Conservation (phyloP, 2,888 invertebrate genomes). For the Saturnia japonica region DNA sequence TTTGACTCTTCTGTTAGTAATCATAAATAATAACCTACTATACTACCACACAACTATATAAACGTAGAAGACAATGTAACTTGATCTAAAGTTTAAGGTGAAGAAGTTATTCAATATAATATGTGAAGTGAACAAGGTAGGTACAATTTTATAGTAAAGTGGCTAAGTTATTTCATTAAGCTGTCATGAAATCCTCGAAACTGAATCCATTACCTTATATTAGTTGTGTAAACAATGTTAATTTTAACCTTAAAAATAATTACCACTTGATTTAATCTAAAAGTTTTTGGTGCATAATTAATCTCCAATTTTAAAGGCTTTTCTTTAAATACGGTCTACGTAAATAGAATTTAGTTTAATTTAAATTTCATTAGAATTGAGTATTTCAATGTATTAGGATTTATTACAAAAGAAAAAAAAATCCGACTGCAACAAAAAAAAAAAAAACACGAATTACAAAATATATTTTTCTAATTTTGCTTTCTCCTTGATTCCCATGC, state of each 20-base stretch:
- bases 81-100: neutral
- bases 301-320: too few relatives aligned
- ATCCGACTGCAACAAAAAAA: too few relatives aligned
- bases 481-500: too few relatives aligned
- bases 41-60: neutral
- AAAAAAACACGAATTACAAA: too few relatives aligned
- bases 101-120: conserved; percentile 6
- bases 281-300: neutral
- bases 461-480: too few relatives aligned
- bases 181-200: neutral
- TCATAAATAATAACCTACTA: neutral
- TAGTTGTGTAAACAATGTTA: neutral
- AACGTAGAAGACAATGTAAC: neutral
- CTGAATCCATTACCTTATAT: neutral
- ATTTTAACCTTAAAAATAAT: neutral
- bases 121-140: neutral
- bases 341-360: too few relatives aligned
- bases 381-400: too few relatives aligned
- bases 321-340: too few relatives aligned
- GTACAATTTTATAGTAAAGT: neutral
- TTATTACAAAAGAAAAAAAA: too few relatives aligned
- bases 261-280: neutral
- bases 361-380: too few relatives aligned
- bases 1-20: neutral
- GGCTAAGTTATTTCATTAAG: conserved; percentile 6